phyloP scores from a whole-genome alignment of 2,888 invertebrate genomes.

The Raillietiella orientalis region DNA sequence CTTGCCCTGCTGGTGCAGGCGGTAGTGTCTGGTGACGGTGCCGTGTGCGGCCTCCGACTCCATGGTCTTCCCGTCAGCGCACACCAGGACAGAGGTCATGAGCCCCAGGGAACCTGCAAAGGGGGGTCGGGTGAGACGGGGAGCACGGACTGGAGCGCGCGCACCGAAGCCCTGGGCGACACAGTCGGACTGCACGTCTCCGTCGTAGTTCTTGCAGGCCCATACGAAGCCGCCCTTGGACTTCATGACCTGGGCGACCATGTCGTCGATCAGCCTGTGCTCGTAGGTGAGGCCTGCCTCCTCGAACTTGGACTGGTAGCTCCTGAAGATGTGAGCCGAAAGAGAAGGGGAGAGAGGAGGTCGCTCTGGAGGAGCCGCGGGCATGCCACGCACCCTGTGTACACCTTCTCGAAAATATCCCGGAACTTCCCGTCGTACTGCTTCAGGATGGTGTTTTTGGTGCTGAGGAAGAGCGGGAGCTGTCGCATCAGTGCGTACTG shows the following conservation, averaged over 20 bases:
- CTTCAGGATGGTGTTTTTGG: constrained; percentile 88
- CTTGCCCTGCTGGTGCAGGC: constrained; percentile 32
- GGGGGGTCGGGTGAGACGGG: too few species aligned
- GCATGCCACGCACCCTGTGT: constrained; percentile 23
- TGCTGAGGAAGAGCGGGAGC: constrained; percentile 72
- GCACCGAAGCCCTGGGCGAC: constrained; percentile 69
- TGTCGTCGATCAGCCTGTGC: constrained; percentile 90
- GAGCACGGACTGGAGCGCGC: too few species aligned
- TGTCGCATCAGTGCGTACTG: constrained; percentile 51
- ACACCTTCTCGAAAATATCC: constrained; percentile 85
- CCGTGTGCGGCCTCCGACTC: constrained; percentile 97
- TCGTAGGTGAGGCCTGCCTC: constrained; percentile 81
- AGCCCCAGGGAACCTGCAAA: constrained; percentile 50
- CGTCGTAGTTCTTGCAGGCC: constrained; percentile 99
- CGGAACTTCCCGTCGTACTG: constrained; percentile 87
- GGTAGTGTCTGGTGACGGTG: constrained; percentile 62
- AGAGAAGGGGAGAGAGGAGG: too few species aligned
- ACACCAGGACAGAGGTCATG: constrained; percentile 89
- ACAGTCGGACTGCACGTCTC: constrained; percentile 93
- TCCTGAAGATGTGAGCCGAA: constrained; percentile 12
- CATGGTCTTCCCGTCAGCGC: constrained; percentile 90
- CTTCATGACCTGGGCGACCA: constrained; percentile 95
- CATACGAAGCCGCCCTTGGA: constrained; percentile 95
- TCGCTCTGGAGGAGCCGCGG: too few species aligned
- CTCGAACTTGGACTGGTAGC: constrained; percentile 57